Evolutionary conservation across 2,888 invertebrate genomes (phyloP).

Genomic region (Eupithecia tripunctaria): DNA sequence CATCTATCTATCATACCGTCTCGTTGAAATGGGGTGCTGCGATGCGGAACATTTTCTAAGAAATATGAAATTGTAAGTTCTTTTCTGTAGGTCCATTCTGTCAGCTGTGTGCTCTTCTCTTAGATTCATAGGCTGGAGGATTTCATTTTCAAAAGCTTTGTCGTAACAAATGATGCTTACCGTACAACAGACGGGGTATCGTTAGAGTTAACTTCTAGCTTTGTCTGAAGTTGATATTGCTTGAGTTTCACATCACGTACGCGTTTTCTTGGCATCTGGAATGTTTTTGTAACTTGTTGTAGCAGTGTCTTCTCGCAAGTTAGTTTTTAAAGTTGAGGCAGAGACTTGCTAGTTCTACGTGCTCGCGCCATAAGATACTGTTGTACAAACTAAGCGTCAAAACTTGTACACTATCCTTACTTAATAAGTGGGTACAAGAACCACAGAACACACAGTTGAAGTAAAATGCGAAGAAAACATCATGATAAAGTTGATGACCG

Average conservation of each 20-base stretch:
- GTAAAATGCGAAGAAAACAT: not conserved
- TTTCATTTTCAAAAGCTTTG: slow-evolving; percentile 5
- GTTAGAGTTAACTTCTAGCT: slow-evolving; percentile 24
- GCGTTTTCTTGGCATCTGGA: slow-evolving; percentile 77
- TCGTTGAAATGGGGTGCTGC: not conserved
- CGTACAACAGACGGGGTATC: slow-evolving; percentile 9
- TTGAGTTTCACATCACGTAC: slow-evolving; percentile 70
- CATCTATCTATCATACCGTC: too few species aligned
- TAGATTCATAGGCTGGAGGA: not conserved
- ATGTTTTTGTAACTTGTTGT: slow-evolving; percentile 75
- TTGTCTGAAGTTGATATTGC: slow-evolving; percentile 34
- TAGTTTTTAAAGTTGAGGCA: slow-evolving; percentile 66
- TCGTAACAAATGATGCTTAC: slow-evolving; percentile 7
- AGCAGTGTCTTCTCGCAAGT: slow-evolving; percentile 58
- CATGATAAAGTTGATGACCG: too few species aligned
- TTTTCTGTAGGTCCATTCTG: not conserved
- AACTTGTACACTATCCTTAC: slow-evolving; percentile 15
- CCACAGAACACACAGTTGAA: not conserved
- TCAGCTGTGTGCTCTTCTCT: not conserved
- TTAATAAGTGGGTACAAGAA: not conserved
- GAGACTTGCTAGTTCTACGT: slow-evolving; percentile 31
- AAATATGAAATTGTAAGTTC: not conserved
- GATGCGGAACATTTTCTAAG: not conserved
- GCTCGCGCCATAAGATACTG: slow-evolving; percentile 23
- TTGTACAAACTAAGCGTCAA: slow-evolving; percentile 15